These are phyloP conservation scores for Melanerpes aurifrons DNA, from an alignment of 2,113 vertebrate species.

Conservation along the genomic window DNA sequence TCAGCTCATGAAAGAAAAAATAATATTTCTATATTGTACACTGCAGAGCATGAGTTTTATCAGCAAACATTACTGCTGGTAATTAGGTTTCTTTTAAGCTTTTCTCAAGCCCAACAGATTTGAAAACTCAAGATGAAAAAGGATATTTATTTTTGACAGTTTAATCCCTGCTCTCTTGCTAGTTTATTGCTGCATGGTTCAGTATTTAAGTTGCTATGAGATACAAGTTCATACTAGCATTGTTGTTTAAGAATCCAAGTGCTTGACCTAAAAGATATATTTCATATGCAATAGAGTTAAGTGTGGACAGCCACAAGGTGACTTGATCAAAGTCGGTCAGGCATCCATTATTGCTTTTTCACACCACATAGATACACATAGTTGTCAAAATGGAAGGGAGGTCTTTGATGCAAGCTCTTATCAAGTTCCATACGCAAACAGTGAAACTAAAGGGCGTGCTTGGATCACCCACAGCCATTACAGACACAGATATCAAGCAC, in stretches of 20 bases:
- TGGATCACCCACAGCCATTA: not conserved
- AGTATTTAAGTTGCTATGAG: conserved; percentile 25
- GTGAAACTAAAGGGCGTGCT: not conserved
- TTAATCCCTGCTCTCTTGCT: conserved; percentile 2
- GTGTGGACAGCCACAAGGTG: not conserved
- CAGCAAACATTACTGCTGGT: conserved; percentile 30
- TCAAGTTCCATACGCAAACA: not conserved
- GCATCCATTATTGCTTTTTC: not conserved
- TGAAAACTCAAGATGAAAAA: conserved; percentile 37
- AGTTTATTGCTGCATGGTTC: conserved; percentile 12
- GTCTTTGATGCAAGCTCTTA: not conserved
- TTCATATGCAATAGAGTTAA: not conserved
- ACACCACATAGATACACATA: not conserved
- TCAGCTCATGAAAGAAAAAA: conserved; percentile 45
- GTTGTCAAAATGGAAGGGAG: not conserved
- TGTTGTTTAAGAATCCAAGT: not conserved
- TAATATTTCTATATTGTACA: conserved; percentile 41
- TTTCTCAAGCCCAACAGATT: conserved; percentile 19
- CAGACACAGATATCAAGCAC: not conserved
- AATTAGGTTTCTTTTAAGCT: conserved; percentile 57
- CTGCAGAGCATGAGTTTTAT: conserved; percentile 16
- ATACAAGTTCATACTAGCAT: not conserved
- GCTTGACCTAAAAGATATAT: not conserved
- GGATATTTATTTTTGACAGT: not conserved
- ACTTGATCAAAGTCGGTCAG: not conserved